phyloP scores from a whole-genome alignment of 2,113 vertebrate genomes.

The Chloroceryle aenea region DNA sequence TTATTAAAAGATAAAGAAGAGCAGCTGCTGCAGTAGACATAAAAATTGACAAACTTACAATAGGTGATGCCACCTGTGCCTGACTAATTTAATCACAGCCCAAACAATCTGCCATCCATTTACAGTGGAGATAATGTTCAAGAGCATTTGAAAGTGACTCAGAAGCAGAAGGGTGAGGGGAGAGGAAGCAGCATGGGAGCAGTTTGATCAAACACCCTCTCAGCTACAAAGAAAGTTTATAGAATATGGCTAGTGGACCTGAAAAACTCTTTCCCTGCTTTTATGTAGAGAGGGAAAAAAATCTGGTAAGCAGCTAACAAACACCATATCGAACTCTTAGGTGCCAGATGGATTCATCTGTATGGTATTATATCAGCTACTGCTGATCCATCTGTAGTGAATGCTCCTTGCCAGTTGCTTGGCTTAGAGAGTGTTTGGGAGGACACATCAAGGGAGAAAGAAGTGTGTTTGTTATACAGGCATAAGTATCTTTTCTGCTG shows the following conservation, averaged over 20 bases:
- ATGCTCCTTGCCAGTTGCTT: slow-evolving; percentile 26
- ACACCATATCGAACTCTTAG: neutral
- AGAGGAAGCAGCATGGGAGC: neutral
- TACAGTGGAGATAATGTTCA: neutral
- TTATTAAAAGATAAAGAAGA: slow-evolving; percentile 10
- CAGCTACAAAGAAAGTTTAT: neutral
- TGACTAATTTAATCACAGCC: slow-evolving; percentile 16
- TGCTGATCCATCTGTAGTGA: neutral
- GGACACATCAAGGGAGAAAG: neutral
- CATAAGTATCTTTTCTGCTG: neutral
- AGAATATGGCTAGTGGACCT: neutral
- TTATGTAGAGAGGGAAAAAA: neutral
- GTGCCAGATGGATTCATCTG: slow-evolving; percentile 27
- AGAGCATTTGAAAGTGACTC: neutral
- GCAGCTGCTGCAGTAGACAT: neutral
- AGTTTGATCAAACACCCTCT: neutral
- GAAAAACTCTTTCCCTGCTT: neutral
- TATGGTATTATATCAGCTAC: neutral
- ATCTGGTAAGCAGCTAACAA: neutral
- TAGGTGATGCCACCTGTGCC: slow-evolving; percentile 50
- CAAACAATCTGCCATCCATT: slow-evolving; percentile 26
- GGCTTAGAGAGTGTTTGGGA: neutral
- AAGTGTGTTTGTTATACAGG: neutral
- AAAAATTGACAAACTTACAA: slow-evolving; percentile 35
- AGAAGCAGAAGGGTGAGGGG: neutral